Evolutionary conservation across 2,113 vertebrate species (phyloP), one percentile per base, ranked within the genome.

Genomic region (Hippocampus guttulatus): DNA sequence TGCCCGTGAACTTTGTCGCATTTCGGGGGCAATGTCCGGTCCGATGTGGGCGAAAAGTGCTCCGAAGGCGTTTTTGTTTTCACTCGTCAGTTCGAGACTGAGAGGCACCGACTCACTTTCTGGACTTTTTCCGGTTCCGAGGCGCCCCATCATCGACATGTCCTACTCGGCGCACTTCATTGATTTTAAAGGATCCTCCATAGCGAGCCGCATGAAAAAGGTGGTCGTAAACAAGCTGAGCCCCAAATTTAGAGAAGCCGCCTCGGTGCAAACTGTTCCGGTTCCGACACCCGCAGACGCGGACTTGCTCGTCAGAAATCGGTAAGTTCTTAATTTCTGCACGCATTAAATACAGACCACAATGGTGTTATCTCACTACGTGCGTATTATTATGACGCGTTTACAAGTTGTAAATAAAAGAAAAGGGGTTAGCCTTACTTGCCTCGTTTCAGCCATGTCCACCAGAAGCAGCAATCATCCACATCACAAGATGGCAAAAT

Each of bases 161-260:
- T 98, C 96, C 75, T 97, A 95, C 90, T 93, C 95, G 3, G 90
- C 92, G 73, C 95, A 95, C 92, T 97, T 98, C 90, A 93, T 96
- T 95, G 96, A 98, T 92, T 95, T 95, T 76, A 90, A 92, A 79
- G 93, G 94, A 78, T 95, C 95, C 43, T 92, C 94, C 76, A 95
- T 97, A 87, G 93, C 95, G 84, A 90, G 87, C 88, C 73, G 80
- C 77, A 96, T 95, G 95, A 94, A 92, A 81, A 96, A 96, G 91
- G 93, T 96, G 90, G 87, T 94, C 68, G 95, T 93, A 27, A 95
- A 92, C 38, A 92, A 91, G 89, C 94, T 95, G 33, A 96, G 94
- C 85, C 88, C 92, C 16, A 87, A 94, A 92, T 95, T 97, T 92
- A 88, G 90, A 72, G 93, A 96, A 86, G 95, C 95, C 33, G 95